A percentile compares a stretch with the other conserved stretches of the same genome.
These are phyloP conservation scores for Calyptomena viridis DNA, from an alignment of 2,113 vertebrate genomes.

Conservation along the genomic window DNA sequence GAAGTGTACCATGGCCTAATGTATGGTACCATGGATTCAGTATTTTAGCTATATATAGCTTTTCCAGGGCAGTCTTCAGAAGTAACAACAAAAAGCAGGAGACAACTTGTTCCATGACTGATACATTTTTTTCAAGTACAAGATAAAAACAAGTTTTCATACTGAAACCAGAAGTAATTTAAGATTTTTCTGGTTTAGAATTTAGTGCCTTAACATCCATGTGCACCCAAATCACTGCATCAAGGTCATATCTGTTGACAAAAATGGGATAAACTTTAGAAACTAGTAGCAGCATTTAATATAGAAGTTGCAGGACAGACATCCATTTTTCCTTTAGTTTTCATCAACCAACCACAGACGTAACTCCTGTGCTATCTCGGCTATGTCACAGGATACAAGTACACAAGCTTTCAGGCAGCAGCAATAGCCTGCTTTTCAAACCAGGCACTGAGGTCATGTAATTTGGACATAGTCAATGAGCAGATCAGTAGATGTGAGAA, in stretches of 20 bases:
- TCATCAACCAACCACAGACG: background rate
- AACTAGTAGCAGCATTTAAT: background rate
- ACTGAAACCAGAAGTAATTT: background rate
- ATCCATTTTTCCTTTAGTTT: background rate
- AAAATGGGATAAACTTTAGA: background rate
- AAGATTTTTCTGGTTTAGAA: background rate
- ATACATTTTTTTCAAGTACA: background rate
- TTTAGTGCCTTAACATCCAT: background rate
- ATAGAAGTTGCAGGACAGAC: background rate
- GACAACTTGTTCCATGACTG: background rate
- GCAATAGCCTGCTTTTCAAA: background rate
- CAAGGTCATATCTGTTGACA: background rate
- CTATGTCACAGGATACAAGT: background rate
- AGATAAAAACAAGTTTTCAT: background rate
- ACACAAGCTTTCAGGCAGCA: background rate
- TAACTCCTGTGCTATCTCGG: background rate
- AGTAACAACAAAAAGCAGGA: background rate
- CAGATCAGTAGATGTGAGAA: background rate
- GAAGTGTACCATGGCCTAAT: background rate
- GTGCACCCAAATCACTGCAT: background rate
- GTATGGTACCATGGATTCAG: rapidly evolving
- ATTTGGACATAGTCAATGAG: background rate
- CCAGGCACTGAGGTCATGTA: background rate
- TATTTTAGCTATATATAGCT: background rate
- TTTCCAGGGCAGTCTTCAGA: background rate